Percentiles rank a stretch among this genome's conserved stretches.
Conservation (phyloP, 2,113 vertebrate species). For the Cairina moschata region DNA sequence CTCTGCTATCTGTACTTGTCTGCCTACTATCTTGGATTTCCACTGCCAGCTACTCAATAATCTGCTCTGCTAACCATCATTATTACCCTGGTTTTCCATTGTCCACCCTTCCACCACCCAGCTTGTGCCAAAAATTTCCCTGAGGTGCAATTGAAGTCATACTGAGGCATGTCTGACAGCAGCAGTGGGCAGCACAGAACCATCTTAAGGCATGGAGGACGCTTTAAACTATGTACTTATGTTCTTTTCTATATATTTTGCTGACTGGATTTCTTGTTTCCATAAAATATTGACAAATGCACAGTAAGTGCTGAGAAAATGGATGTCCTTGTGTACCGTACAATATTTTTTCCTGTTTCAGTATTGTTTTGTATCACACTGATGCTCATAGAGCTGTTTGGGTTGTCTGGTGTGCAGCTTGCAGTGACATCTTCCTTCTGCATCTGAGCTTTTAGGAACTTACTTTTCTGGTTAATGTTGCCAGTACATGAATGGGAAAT, state of each 20-base stretch:
- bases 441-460: neutral
- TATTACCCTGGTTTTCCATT: neutral
- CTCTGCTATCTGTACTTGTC: neutral
- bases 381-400: neutral
- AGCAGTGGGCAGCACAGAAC: neutral
- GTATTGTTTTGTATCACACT: neutral
- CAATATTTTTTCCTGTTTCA: neutral
- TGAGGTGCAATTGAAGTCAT: neutral
- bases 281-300: neutral
- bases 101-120: neutral
- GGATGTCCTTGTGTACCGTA: neutral
- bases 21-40: neutral
- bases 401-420: neutral
- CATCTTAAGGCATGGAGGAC: neutral
- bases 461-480: neutral
- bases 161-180: neutral
- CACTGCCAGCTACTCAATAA: neutral
- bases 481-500: neutral
- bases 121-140: neutral
- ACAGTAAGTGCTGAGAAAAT: neutral
- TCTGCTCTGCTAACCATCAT: neutral
- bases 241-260: neutral
- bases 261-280: neutral
- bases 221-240: neutral
- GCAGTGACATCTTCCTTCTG: neutral